A percentile compares a stretch with the other conserved stretches of the same genome.
These are phyloP conservation scores for Erinaceus europaeus DNA, from an alignment of 2,113 vertebrate genomes.

Conservation along the genomic window DNA sequence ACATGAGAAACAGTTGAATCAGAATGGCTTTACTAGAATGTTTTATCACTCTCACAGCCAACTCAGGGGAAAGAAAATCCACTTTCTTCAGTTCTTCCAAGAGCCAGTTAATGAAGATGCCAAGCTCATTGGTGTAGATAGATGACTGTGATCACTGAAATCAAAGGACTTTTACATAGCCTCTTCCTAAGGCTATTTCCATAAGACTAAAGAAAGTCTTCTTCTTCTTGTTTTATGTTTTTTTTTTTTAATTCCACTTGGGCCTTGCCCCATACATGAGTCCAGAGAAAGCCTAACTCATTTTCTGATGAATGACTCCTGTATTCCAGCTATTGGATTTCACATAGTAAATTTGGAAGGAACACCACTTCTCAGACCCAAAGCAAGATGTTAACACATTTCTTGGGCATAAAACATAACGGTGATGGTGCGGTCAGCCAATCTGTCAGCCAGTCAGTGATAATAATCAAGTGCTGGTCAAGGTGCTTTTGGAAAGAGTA, in stretches of 20 bases:
- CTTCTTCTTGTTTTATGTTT: no score
- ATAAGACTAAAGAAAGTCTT: constrained; percentile 43
- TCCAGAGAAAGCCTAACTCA: constrained; percentile 2
- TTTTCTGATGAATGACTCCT: constrained; percentile 38
- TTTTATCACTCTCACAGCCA: constrained; percentile 57
- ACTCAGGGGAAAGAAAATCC: constrained; percentile 38
- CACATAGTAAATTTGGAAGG: constrained; percentile 42
- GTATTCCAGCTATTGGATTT: constrained; percentile 21
- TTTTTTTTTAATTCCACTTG: background rate
- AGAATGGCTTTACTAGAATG: background rate
- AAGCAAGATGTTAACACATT: constrained; percentile 56
- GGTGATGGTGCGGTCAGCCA: constrained; percentile 32
- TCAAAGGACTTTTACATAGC: constrained; percentile 6
- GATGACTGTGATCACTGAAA: constrained; percentile 24
- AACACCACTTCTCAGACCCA: background rate
- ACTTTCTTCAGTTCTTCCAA: constrained; percentile 29
- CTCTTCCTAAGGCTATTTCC: constrained; percentile 25
- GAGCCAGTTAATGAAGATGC: background rate
- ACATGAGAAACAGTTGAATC: background rate
- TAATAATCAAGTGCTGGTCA: background rate
- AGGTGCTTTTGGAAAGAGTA: background rate
- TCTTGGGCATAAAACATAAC: background rate
- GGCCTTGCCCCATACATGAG: constrained; percentile 32
- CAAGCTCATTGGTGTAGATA: constrained; percentile 12
- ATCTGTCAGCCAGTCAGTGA: background rate